phyloP scores from a whole-genome alignment of 2,888 invertebrate genomes.

The Julus scanicus region DNA sequence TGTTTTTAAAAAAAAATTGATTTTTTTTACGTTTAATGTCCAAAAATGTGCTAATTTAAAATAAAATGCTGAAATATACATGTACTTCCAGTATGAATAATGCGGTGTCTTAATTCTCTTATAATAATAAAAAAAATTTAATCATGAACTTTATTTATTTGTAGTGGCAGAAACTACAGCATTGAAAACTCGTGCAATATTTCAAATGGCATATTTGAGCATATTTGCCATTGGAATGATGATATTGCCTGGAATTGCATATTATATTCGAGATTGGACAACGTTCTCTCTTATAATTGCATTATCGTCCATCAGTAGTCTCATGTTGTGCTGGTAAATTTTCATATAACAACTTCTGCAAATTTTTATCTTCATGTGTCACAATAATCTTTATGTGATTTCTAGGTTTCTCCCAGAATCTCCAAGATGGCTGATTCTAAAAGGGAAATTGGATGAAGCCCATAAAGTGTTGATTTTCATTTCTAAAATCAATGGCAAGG shows the following conservation, averaged over 20 bases:
- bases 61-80: no score
- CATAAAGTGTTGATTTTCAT: background rate
- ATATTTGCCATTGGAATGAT: slow-evolving; percentile 44
- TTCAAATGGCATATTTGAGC: slow-evolving; percentile 46
- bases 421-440: slow-evolving; percentile 49
- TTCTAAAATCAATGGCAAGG: slow-evolving; percentile 45
- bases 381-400: background rate
- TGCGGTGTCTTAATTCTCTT: no score
- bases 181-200: background rate
- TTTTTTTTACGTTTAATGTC: no score
- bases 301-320: background rate
- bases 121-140: no score
- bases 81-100: no score
- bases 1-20: no score
- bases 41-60: no score
- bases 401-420: slow-evolving; percentile 51
- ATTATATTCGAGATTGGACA: background rate
- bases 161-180: slow-evolving; percentile 32
- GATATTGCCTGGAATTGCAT: background rate
- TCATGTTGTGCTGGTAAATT: slow-evolving; percentile 29
- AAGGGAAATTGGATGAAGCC: slow-evolving; percentile 45
- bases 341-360: background rate
- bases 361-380: background rate
- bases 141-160: background rate
- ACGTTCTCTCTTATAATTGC: slow-evolving; percentile 42